These are phyloP conservation scores for Lithobius niger DNA, from an alignment of 1,140 invertebrate genomes.

Conservation along the genomic window DNA sequence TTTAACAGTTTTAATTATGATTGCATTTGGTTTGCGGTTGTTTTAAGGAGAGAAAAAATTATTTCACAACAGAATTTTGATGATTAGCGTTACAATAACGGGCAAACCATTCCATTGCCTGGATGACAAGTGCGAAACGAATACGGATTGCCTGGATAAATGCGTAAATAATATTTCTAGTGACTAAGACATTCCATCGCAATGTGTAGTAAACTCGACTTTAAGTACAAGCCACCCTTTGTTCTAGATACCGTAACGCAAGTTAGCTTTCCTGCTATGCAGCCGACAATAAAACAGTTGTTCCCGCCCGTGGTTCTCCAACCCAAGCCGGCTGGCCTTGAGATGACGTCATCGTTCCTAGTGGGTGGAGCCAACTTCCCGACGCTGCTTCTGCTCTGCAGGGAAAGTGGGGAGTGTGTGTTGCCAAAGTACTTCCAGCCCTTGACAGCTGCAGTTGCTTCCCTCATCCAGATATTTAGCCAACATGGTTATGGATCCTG, in stretches of 20 bases:
- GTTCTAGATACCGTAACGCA: background rate
- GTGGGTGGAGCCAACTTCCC: background rate
- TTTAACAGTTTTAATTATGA: too few relatives aligned
- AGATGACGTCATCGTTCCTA: background rate
- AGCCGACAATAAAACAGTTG: background rate
- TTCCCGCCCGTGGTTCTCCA: background rate
- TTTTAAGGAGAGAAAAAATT: background rate
- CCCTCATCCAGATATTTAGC: too few relatives aligned
- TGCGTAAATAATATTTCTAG: background rate
- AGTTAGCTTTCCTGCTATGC: too few relatives aligned
- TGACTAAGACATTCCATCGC: background rate
- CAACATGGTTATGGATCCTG: slow-evolving; percentile 21
- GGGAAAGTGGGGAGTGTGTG: background rate
- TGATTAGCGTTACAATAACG: too few relatives aligned
- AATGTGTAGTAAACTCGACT: background rate
- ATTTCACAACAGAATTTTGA: background rate
- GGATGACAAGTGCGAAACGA: too few relatives aligned
- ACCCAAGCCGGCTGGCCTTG: too few relatives aligned
- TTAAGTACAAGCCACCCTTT: background rate
- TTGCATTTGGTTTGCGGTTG: background rate
- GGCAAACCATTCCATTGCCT: too few relatives aligned
- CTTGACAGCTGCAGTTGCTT: background rate
- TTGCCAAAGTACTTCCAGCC: background rate
- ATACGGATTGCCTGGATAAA: background rate
- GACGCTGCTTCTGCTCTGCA: background rate